These are phyloP conservation scores for Vireo altiloquus DNA, from an alignment of 2,113 vertebrate species.

Conservation along the genomic window DNA sequence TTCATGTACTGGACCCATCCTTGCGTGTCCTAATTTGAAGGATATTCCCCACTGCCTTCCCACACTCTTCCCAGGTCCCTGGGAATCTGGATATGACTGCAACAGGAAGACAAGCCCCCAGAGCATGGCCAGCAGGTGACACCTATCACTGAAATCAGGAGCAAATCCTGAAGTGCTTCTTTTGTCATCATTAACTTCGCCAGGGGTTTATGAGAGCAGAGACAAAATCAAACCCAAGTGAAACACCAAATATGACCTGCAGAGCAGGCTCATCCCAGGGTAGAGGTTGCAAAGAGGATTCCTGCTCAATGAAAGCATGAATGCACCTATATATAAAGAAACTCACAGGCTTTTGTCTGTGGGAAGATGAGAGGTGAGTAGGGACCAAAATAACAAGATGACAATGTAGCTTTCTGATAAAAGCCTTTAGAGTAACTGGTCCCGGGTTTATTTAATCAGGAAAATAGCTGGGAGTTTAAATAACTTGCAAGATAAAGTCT, in stretches of 20 bases:
- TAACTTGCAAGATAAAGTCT: constrained; percentile 16
- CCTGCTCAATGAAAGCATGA: neutral
- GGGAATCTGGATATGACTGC: neutral
- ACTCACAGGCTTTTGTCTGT: neutral
- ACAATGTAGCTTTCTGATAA: constrained; percentile 11
- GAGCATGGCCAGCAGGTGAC: neutral
- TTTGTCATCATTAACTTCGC: neutral
- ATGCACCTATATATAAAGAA: neutral
- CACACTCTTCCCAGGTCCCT: neutral
- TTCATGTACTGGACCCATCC: neutral
- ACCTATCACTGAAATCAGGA: neutral
- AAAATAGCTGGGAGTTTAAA: constrained; percentile 50
- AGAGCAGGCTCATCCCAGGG: neutral
- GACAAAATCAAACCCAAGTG: neutral
- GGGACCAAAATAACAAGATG: constrained; percentile 30
- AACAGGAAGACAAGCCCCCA: neutral
- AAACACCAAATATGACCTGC: neutral
- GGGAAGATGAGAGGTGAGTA: constrained; percentile 1
- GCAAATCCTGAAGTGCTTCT: neutral
- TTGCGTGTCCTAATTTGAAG: neutral
- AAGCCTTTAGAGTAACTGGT: neutral
- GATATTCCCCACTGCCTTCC: rapidly evolving
- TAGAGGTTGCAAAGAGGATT: neutral
- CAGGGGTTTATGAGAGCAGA: neutral
- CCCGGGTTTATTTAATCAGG: constrained; percentile 21